A percentile compares a stretch with the other conserved stretches of the same genome.
These are phyloP conservation scores for Semotilus atromaculatus DNA, from an alignment of 2,797 vertebrate species.

Conservation along the genomic window DNA sequence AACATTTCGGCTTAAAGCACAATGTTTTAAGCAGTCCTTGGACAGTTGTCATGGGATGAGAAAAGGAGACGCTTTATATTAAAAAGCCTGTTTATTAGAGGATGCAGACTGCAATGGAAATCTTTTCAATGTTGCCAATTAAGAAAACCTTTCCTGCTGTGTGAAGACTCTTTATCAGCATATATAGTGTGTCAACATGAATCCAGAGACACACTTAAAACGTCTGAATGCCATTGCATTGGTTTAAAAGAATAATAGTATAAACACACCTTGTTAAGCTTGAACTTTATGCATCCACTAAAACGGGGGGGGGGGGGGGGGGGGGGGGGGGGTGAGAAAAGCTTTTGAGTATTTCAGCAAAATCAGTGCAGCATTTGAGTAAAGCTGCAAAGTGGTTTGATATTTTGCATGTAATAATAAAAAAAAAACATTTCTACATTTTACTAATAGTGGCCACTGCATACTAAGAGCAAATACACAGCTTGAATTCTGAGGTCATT, in stretches of 20 bases:
- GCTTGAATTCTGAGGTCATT: background rate
- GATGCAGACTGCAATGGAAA: background rate
- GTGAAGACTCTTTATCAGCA: background rate
- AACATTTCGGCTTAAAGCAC: background rate
- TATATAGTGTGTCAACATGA: background rate
- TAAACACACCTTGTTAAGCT: background rate
- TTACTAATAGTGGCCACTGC: background rate
- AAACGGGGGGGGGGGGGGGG: no score
- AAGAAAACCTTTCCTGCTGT: conserved; percentile 10
- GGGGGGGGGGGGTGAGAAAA: no score
- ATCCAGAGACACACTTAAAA: background rate
- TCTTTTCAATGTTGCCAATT: conserved; percentile 8
- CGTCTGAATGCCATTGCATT: background rate
- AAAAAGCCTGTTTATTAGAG: conserved; percentile 3
- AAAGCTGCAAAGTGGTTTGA: background rate
- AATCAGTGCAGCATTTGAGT: background rate
- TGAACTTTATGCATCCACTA: background rate
- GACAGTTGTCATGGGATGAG: background rate
- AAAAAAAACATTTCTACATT: background rate
- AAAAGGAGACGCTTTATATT: background rate
- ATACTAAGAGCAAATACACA: background rate
- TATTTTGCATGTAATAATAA: background rate
- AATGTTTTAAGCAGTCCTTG: background rate
- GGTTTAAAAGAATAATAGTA: background rate
- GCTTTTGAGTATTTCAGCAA: background rate